phyloP scores from a whole-genome alignment of 2,888 invertebrate genomes.

The Eremobia ochroleuca region DNA sequence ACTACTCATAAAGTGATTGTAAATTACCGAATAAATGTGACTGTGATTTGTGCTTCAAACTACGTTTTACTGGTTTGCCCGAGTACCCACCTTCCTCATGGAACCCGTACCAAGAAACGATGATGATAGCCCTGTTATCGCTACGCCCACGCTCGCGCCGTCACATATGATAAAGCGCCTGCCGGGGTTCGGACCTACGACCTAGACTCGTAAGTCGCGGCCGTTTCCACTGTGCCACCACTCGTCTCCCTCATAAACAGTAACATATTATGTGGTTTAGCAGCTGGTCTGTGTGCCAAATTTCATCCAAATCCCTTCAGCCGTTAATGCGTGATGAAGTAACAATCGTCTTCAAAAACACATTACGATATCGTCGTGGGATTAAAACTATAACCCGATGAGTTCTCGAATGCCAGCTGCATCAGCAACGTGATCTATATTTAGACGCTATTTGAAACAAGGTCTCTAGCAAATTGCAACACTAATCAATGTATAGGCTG shows the following conservation, averaged over 20 bases:
- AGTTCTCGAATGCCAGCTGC: constrained; percentile 15
- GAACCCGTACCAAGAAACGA: too few relatives aligned
- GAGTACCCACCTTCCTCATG: too few relatives aligned
- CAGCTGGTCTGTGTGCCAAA: neutral
- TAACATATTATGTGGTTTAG: neutral
- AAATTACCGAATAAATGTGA: too few relatives aligned
- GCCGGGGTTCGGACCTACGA: too few relatives aligned
- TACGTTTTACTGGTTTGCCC: too few relatives aligned
- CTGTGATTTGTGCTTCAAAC: too few relatives aligned
- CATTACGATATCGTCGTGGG: neutral
- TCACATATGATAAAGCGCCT: too few relatives aligned
- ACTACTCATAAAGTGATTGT: too few relatives aligned
- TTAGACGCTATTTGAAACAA: constrained; percentile 7
- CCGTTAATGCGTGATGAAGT: neutral
- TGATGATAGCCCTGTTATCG: too few relatives aligned
- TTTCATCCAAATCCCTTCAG: neutral
- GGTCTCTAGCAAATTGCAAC: constrained; percentile 2
- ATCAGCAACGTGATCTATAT: constrained; percentile 20
- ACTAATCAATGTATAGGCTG: neutral
- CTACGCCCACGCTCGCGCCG: too few relatives aligned
- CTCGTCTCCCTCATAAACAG: neutral
- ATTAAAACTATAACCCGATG: constrained; percentile 22
- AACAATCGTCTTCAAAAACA: neutral
- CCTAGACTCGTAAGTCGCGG: too few relatives aligned
- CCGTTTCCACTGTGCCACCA: too few relatives aligned